phyloP scores from a whole-genome alignment of 1,140 invertebrate genomes.

The Amyelois transitella region DNA sequence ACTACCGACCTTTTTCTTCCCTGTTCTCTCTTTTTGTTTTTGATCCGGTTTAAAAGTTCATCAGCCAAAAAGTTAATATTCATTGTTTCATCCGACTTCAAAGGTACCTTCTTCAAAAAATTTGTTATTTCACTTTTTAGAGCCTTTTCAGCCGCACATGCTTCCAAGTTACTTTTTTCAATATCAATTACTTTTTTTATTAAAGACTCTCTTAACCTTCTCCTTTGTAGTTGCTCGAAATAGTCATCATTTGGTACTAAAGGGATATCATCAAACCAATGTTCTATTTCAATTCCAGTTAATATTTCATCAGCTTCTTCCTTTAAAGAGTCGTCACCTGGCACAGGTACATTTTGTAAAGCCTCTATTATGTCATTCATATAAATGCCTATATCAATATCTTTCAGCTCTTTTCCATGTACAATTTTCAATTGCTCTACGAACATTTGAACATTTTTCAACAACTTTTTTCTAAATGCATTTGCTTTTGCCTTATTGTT shows the following conservation, averaged over 20 bases:
- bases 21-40: conserved; percentile 21
- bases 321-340: conserved; percentile 27
- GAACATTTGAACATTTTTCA: conserved; percentile 26
- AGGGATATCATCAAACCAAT: conserved; percentile 47
- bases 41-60: conserved; percentile 38
- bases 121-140: conserved; percentile 28
- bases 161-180: conserved; percentile 16
- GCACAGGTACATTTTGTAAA: conserved; percentile 38
- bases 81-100: conserved; percentile 18
- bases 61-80: conserved; percentile 37
- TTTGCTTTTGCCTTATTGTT: conserved; percentile 29
- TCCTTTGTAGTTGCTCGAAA: conserved; percentile 24
- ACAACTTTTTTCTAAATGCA: conserved; percentile 36
- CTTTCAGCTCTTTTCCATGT: conserved; percentile 20
- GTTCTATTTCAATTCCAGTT: conserved; percentile 37
- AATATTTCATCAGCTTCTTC: conserved; percentile 44
- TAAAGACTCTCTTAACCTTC: conserved; percentile 27
- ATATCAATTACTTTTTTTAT: conserved; percentile 36
- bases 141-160: conserved; percentile 10
- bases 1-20: conserved; percentile 18
- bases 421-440: conserved; percentile 30
- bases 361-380: conserved; percentile 33
- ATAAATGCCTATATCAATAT: conserved; percentile 26
- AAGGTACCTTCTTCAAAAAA: conserved; percentile 30
- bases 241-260: conserved; percentile 17